Conservation (phyloP, 2,888 invertebrate species). For the Lacanobia wlatinum region DNA sequence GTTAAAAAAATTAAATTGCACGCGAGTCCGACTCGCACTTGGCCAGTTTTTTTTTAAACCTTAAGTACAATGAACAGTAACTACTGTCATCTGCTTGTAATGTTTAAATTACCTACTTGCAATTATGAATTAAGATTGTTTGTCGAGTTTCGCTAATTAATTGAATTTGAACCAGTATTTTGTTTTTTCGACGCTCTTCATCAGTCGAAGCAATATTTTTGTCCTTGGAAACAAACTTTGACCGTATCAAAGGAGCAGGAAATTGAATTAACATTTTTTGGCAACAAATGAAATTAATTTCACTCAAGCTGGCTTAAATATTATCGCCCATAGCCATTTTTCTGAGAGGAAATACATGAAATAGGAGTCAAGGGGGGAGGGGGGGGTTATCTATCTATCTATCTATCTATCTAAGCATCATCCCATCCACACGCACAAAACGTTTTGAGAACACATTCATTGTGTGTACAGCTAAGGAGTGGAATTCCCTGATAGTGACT, state of each 20-base stretch:
- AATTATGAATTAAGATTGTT: background rate
- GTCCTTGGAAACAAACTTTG: background rate
- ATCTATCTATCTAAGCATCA: too few relatives aligned
- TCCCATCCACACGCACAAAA: too few relatives aligned
- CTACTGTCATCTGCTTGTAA: too few relatives aligned
- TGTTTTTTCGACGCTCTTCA: background rate
- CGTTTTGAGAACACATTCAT: too few relatives aligned
- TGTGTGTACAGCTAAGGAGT: too few relatives aligned
- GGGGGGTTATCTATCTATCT: too few relatives aligned
- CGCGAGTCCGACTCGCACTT: too few relatives aligned
- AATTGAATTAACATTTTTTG: slow-evolving; percentile 22
- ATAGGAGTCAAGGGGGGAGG: background rate
- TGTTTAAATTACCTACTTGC: background rate
- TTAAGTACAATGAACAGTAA: too few relatives aligned
- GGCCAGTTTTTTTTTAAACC: too few relatives aligned
- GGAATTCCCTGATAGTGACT: too few relatives aligned
- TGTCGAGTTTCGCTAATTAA: background rate
- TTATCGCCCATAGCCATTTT: background rate
- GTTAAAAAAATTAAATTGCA: too few relatives aligned
- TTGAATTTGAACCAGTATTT: slow-evolving; percentile 1
- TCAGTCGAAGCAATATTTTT: background rate
- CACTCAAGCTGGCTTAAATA: background rate
- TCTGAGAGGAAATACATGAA: background rate
- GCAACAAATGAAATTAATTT: slow-evolving; percentile 9
- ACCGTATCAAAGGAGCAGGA: slow-evolving; percentile 19